Percentiles rank a stretch among this genome's conserved stretches.
These are phyloP conservation scores for Polydesmus complanatus DNA, from an alignment of 2,888 invertebrate species.

Conservation along the genomic window DNA sequence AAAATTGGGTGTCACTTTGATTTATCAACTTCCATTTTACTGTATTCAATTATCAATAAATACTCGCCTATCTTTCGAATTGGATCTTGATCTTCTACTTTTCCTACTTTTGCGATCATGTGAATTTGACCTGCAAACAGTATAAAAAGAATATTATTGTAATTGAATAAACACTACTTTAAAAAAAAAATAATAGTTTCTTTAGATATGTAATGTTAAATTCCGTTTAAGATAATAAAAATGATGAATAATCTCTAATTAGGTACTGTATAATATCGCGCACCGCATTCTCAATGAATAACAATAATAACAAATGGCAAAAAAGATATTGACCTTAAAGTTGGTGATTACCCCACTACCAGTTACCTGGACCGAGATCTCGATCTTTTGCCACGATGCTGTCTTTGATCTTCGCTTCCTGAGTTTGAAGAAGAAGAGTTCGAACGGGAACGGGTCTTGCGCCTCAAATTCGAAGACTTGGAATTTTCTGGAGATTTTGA, in stretches of 20 bases:
- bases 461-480: not conserved
- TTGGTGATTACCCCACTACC: slow-evolving; percentile 13
- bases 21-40: too few relatives aligned
- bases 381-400: slow-evolving; percentile 5
- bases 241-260: not conserved
- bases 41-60: too few relatives aligned
- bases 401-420: not conserved
- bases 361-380: slow-evolving; percentile 20
- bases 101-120: slow-evolving; percentile 12
- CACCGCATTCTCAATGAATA: not conserved
- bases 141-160: not conserved
- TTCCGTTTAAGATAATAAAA: not conserved
- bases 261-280: not conserved
- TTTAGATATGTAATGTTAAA: too few relatives aligned
- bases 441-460: not conserved
- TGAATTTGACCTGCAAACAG: slow-evolving; percentile 13
- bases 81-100: slow-evolving; percentile 10
- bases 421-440: not conserved
- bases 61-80: slow-evolving; percentile 16
- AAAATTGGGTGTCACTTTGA: too few relatives aligned
- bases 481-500: not conserved
- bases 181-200: too few relatives aligned
- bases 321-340: slow-evolving; percentile 18
- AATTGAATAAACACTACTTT: not conserved
- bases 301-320: not conserved